Evolutionary conservation across 1,140 invertebrate species (phyloP).

Genomic region (Dryas iulia): DNA sequence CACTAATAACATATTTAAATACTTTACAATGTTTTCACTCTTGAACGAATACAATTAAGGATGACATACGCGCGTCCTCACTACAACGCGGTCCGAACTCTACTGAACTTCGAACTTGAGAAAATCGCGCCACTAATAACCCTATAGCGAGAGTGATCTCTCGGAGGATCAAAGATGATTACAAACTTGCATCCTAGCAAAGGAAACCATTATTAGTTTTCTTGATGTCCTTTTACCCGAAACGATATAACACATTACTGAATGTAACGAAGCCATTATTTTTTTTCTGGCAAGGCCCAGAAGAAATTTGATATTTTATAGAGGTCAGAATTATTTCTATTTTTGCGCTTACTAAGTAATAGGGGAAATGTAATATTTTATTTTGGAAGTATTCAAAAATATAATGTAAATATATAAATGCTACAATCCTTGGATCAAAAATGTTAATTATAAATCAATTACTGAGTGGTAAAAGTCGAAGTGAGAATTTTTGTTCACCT

Average conservation of each 20-base stretch:
- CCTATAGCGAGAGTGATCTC: slow-evolving; percentile 14
- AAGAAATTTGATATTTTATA: background rate
- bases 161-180: background rate
- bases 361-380: background rate
- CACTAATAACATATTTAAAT: background rate
- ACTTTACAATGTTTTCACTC: background rate
- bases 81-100: slow-evolving; percentile 23
- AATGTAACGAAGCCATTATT: background rate
- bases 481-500: too few species aligned
- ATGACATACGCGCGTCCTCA: slow-evolving; percentile 3
- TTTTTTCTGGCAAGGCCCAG: background rate
- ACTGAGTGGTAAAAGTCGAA: background rate
- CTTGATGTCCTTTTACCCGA: background rate
- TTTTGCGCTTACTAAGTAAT: background rate
- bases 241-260: background rate
- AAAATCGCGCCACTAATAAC: slow-evolving; percentile 1
- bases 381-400: background rate
- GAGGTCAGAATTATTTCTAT: background rate
- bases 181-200: background rate
- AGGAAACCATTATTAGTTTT: slow-evolving; percentile 1
- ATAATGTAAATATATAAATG: background rate
- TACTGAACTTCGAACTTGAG: slow-evolving; percentile 29
- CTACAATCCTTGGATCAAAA: too few species aligned
- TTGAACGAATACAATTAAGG: background rate
- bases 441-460: background rate